Evolutionary conservation across 1,140 invertebrate genomes (phyloP).

Genomic region (Mercenaria mercenaria): DNA sequence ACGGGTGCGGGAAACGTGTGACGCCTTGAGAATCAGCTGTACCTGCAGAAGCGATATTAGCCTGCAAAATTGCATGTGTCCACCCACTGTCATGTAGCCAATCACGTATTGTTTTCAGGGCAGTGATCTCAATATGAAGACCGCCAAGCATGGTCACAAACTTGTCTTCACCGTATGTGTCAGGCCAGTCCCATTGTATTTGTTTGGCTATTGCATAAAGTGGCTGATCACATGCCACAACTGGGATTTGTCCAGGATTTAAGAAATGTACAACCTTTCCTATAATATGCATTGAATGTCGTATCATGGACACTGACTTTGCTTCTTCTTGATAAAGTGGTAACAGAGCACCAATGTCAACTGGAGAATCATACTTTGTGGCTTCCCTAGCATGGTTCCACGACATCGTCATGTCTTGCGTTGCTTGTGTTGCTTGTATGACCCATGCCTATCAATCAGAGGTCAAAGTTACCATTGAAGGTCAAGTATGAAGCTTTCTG

Average conservation of each 20-base stretch:
- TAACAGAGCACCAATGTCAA: conserved; percentile 2
- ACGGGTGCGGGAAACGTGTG: conserved; percentile 6
- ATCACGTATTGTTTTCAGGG: conserved; percentile 40
- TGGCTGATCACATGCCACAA: no score
- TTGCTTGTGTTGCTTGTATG: no score
- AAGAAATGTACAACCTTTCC: no score
- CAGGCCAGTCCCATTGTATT: conserved; percentile 72
- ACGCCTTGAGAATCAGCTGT: conserved; percentile 60
- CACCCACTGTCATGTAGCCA: conserved; percentile 50
- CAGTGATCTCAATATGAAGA: conserved; percentile 67
- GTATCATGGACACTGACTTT: neutral
- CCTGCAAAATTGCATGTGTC: conserved; percentile 28
- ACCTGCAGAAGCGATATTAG: conserved; percentile 15
- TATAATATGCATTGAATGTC: neutral
- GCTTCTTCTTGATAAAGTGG: neutral
- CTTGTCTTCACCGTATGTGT: conserved; percentile 60
- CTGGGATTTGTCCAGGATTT: no score
- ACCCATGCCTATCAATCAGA: no score
- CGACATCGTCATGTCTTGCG: no score
- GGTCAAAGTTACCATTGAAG: no score
- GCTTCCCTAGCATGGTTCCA: no score
- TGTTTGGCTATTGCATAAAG: conserved; percentile 58
- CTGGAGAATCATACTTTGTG: no score
- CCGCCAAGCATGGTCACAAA: conserved; percentile 65
- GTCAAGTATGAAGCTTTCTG: no score